These are phyloP conservation scores for Dreissena polymorpha DNA, from an alignment of 1,140 invertebrate species.

Conservation along the genomic window DNA sequence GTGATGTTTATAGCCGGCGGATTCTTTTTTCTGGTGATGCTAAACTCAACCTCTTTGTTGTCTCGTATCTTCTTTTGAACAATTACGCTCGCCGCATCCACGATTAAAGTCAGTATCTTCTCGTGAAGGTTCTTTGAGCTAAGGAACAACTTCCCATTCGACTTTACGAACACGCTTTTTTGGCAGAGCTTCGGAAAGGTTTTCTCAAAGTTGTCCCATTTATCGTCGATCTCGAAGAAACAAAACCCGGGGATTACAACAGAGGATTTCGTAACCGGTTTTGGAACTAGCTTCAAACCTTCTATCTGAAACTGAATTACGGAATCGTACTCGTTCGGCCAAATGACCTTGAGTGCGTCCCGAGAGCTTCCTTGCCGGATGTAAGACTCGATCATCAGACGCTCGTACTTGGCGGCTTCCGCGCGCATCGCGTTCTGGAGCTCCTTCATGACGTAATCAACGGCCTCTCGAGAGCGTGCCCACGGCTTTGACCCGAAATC, in stretches of 20 bases:
- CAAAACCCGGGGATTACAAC: constrained; percentile 35
- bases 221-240: constrained; percentile 4
- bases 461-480: constrained; percentile 28
- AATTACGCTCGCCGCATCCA: constrained; percentile 1
- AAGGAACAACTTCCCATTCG: neutral
- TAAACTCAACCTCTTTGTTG: neutral
- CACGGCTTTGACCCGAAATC: constrained; percentile 26
- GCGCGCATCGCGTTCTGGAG: constrained; percentile 14
- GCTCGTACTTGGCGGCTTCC: constrained; percentile 10
- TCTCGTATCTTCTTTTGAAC: no score
- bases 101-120: constrained; percentile 24
- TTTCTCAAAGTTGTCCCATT: neutral
- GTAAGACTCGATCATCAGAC: constrained; percentile 30
- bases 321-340: constrained; percentile 36
- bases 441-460: constrained; percentile 13
- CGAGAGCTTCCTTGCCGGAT: constrained; percentile 47
- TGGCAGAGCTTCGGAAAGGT: constrained; percentile 21
- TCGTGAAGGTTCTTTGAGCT: constrained; percentile 31
- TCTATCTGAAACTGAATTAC: constrained; percentile 35
- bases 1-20: neutral
- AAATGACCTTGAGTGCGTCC: constrained; percentile 47
- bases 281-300: constrained; percentile 4
- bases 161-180: constrained; percentile 12
- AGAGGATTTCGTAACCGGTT: neutral
- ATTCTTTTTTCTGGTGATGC: neutral